Evolutionary conservation across 2,113 vertebrate genomes (phyloP), one percentile per base, ranked within the genome.

Genomic region (Nerophis ophidion): DNA sequence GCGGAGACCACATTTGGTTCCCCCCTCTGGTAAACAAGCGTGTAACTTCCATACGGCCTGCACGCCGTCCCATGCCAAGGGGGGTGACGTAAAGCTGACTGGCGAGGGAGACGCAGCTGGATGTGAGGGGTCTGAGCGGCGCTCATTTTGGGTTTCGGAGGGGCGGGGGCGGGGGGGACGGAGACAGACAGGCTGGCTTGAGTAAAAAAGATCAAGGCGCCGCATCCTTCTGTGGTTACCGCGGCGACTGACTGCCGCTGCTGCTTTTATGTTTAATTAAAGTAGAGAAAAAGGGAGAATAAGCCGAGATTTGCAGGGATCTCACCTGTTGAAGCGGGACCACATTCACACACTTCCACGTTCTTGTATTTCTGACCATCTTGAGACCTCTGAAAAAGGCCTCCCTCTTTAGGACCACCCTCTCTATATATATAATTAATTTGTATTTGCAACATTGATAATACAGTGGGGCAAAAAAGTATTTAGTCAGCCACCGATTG

Each of bases 81-180:
- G 62, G 55, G 54, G 11, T 56, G 36, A 56, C 54, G 54, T 56
- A 42, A 45, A 67, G 65, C 61, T n/a, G 16, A 65, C 76, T 26
- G 75, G 82, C 76, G 63, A 74, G 83, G 75, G 70, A 85, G 83
- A 84, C 79, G 84, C 79, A 86, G 83, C 83, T 82, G 84, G 77
- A 61, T 80, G 48, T 61, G 67, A 66, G 40, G 40, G 40, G 40
- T 66, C 66, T 63, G 68, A 65, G 52, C 71, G 72, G 60, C 35
- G 71, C 57, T 52, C n/a, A 16, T 44, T 60, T 16, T 14, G 48
- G n/a, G 50, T 79, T 70, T 70, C 48, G 53, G 44, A 53, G 70
- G 19, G 26, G 3, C 48, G 53, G 44, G 56, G 70, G 53, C 38
- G 56, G 70, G 26, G 11, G 4, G 50, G 74, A 60, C 56, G 77